Base-by-base conservation (phyloP, 2,888 invertebrate species). In the Agriopis marginaria region DNA sequence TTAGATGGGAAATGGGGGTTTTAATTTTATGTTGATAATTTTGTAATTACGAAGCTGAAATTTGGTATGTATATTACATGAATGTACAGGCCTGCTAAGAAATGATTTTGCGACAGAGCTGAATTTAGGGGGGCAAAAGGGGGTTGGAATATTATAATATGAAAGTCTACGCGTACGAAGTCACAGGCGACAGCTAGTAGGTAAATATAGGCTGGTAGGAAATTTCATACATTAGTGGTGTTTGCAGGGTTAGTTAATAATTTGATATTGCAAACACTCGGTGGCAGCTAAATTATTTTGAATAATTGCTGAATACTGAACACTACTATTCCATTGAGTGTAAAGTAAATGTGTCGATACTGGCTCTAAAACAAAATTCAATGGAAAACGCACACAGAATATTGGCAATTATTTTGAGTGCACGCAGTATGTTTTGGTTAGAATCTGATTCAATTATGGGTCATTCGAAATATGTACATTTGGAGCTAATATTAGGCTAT, bases 221-320 rank as follows among this genome's bases (percentile, higher is more conserved):
- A 3, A 42, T 50, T 17, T 23, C 32, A 9, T 5, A 6, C 23
- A 9, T 51, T 51, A 11, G 39, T 5, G 12, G 45, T 10, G 10
- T 11, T 3, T 45, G 10, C 12, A 11, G 45, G 45, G 45, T n/a
- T n/a, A 12, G 1, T 47, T 47, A 3, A 49, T 17, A 10, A 50
- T 50, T 50, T 14, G 17, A 17, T 50, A 23, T 17, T 50, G 17
- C 17, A 50, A 23, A 9, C 11, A 45, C 44, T 56, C 10, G 17
- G 56, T 42, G 42, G 42, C 40, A 56, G 40, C 14, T 17, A 23
- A 58, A 42, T 58, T 32, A 32, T 32, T 32, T 44, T 58, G 45
- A 17, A 58, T 58, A 58, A 58, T 58, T 45, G 44, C 45, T 45
- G 42, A 53, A 53, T 5, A 42, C 23, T 58, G n/a, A 58, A 58